Percentiles rank a stretch among this genome's conserved stretches.
These are phyloP conservation scores for Antheraea assamensis DNA, from an alignment of 2,888 invertebrate genomes.

Conservation along the genomic window DNA sequence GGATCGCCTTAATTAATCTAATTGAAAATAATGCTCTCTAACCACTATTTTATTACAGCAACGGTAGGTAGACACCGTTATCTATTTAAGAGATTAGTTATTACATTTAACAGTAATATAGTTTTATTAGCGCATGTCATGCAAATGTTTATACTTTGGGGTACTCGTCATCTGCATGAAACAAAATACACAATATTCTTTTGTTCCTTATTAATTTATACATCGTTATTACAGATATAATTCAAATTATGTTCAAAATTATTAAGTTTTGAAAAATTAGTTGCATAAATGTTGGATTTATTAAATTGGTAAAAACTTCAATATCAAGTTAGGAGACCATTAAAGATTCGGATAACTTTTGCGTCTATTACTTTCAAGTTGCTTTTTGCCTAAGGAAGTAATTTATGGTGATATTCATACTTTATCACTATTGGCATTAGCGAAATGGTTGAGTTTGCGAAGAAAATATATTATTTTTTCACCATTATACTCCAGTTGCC, in stretches of 20 bases:
- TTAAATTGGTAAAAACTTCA: neutral
- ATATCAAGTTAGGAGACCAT: neutral
- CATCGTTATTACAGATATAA: too few species aligned
- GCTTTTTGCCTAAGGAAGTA: neutral
- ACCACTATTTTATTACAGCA: conserved; percentile 1
- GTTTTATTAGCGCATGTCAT: conserved; percentile 28
- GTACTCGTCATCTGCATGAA: neutral
- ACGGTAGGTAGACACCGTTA: conserved; percentile 4
- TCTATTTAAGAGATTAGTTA: conserved; percentile 32
- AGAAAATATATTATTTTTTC: neutral
- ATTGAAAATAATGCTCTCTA: conserved; percentile 49
- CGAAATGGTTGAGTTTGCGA: neutral
- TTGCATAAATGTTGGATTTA: neutral
- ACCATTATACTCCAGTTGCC: neutral
- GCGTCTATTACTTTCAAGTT: neutral
- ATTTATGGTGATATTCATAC: neutral
- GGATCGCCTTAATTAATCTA: conserved; percentile 63
- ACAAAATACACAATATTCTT: neutral
- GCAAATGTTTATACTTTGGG: conserved; percentile 26
- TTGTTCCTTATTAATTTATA: neutral
- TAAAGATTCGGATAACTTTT: neutral
- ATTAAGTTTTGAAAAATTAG: neutral
- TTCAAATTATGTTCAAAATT: too few species aligned
- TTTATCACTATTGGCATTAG: neutral
- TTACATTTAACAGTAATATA: conserved; percentile 37